Evolutionary conservation across 2,888 invertebrate species (phyloP).

Genomic region (Oxyscelio sp.): DNA sequence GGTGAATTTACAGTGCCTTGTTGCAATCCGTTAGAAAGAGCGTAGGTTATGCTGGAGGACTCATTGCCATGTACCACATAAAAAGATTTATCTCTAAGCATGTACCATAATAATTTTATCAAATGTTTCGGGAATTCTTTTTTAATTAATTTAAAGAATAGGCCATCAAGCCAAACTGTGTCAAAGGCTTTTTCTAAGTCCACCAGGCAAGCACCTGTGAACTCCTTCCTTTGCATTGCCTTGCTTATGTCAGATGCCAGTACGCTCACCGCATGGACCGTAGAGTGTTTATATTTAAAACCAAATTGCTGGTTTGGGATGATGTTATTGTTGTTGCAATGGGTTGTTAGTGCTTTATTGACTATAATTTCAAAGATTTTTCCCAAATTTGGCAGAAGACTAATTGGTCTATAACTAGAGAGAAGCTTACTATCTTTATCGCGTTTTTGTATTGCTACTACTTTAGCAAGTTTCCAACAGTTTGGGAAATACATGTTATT

Average conservation of each 20-base stretch:
- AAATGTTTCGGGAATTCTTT: background rate
- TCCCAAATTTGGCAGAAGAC: slow-evolving; percentile 75
- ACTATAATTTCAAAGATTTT: slow-evolving; percentile 77
- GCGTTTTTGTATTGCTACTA: slow-evolving; percentile 57
- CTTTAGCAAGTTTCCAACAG: slow-evolving; percentile 55
- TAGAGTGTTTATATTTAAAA: no score
- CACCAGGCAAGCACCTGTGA: background rate
- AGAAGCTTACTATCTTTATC: slow-evolving; percentile 28
- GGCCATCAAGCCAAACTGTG: slow-evolving; percentile 17
- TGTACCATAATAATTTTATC: slow-evolving; percentile 8
- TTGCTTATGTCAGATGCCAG: background rate
- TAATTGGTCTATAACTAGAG: slow-evolving; percentile 41
- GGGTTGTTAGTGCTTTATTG: slow-evolving; percentile 46
- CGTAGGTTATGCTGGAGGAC: background rate
- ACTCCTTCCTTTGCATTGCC: background rate
- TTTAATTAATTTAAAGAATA: slow-evolving; percentile 4
- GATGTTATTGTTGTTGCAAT: slow-evolving; percentile 56
- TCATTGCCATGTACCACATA: background rate
- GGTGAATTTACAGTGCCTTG: background rate
- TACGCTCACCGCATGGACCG: no score
- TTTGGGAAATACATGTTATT: slow-evolving; percentile 48
- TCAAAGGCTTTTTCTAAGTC: no score
- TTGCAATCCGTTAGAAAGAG: background rate
- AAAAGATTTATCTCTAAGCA: background rate
- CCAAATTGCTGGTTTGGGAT: slow-evolving; percentile 75